Conservation (phyloP, 1,140 invertebrate genomes). For the Magallana gigas region DNA sequence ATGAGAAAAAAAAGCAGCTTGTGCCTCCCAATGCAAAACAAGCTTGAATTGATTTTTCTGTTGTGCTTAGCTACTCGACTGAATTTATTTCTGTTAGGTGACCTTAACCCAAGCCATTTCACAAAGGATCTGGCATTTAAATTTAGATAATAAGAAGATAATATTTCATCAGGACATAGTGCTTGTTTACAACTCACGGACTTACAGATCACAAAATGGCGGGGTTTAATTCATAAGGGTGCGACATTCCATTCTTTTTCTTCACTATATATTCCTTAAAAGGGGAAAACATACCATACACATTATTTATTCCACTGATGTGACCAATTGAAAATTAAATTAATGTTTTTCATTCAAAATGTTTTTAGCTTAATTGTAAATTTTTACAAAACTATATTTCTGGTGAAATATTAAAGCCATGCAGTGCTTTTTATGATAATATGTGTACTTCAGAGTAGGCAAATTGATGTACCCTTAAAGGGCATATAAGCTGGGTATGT, state of each 20-base stretch:
- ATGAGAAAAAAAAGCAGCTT: conserved; percentile 8
- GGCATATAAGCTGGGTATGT: not conserved
- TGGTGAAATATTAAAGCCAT: too few relatives aligned
- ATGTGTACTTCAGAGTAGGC: too few relatives aligned
- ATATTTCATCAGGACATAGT: conserved; percentile 27
- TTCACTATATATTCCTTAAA: too few relatives aligned
- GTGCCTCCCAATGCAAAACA: conserved; percentile 23
- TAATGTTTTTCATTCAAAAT: too few relatives aligned
- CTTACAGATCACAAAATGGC: conserved; percentile 6
- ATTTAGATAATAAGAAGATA: conserved; percentile 24
- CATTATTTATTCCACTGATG: too few relatives aligned
- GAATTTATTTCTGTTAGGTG: conserved; percentile 35
- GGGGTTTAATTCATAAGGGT: not conserved
- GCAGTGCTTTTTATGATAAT: too few relatives aligned
- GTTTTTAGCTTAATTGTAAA: too few relatives aligned
- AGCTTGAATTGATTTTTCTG: conserved; percentile 29
- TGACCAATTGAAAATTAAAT: too few relatives aligned
- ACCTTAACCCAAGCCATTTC: conserved; percentile 18
- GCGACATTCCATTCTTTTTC: not conserved
- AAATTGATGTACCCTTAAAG: not conserved
- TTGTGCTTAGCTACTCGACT: conserved; percentile 29
- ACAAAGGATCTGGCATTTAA: conserved; percentile 30
- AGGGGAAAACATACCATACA: too few relatives aligned
- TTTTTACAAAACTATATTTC: too few relatives aligned
- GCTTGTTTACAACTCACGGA: not conserved